Evolutionary conservation across 2,113 vertebrate genomes (phyloP).

Genomic region (Eonycteris spelaea): DNA sequence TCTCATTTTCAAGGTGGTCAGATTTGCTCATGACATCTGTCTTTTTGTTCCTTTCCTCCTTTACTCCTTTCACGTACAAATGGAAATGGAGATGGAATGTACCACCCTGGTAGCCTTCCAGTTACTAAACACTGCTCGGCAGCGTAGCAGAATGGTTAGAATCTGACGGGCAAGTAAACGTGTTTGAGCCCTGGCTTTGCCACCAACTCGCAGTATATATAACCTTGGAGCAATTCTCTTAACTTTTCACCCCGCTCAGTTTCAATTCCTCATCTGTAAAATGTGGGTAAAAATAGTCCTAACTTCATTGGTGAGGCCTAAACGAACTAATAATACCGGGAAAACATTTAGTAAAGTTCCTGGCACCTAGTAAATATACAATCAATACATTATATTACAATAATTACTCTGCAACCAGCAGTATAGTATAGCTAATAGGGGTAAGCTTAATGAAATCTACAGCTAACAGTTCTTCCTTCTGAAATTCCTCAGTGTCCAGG

Average conservation of each 20-base stretch:
- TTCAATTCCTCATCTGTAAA: slow-evolving; percentile 36
- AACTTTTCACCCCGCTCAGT: neutral
- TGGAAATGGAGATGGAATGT: neutral
- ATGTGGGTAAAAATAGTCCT: neutral
- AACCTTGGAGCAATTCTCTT: neutral
- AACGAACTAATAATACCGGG: neutral
- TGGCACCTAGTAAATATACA: neutral
- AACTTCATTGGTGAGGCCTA: neutral
- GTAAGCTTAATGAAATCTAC: neutral
- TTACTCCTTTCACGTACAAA: slow-evolving; percentile 1
- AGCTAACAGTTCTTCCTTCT: neutral
- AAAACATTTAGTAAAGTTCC: neutral
- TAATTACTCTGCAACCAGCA: neutral
- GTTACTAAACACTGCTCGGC: neutral
- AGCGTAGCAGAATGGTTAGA: neutral
- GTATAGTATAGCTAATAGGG: neutral
- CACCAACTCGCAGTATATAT: neutral
- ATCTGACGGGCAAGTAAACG: neutral
- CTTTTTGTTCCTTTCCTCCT: neutral
- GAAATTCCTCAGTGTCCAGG: neutral
- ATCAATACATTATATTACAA: neutral
- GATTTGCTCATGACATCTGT: neutral
- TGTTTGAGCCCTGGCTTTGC: neutral
- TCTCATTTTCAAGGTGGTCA: neutral
- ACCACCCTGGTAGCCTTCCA: neutral